Percentiles rank a stretch among this genome's conserved stretches.
Conservation (phyloP, 2,797 vertebrate genomes). For the Ctenosaura bakeri region DNA sequence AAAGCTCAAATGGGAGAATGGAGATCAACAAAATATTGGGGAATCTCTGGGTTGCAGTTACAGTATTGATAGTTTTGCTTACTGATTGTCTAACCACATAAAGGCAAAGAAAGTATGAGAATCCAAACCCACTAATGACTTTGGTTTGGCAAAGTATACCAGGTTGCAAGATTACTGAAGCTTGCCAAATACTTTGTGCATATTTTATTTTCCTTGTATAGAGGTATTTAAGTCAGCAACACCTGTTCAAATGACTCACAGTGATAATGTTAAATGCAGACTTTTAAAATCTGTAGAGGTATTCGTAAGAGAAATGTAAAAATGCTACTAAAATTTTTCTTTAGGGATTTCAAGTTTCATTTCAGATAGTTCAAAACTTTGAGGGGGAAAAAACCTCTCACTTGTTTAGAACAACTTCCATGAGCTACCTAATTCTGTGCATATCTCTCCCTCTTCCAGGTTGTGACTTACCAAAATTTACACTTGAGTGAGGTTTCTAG, state of each 20-base stretch:
- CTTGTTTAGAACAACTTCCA: background rate
- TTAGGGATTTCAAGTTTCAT: background rate
- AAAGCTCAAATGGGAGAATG: conserved; percentile 46
- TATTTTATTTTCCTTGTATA: conserved; percentile 37
- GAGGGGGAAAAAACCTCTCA: background rate
- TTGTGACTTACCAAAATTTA: background rate
- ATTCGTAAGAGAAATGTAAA: background rate
- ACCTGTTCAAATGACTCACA: conserved; percentile 57
- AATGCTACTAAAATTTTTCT: background rate
- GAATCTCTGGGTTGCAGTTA: conserved; percentile 51
- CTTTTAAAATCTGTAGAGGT: conserved; percentile 49
- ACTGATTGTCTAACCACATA: conserved; percentile 62
- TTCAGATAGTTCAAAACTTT: background rate
- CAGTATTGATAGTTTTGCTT: conserved; percentile 45
- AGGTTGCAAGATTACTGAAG: conserved; percentile 56
- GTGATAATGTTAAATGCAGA: background rate
- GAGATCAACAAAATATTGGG: conserved; percentile 37
- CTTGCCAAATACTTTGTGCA: conserved; percentile 54
- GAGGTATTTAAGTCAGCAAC: conserved; percentile 58
- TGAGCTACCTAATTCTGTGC: background rate
- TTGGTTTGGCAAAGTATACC: conserved; percentile 72
- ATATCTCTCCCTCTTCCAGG: background rate
- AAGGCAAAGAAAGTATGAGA: conserved; percentile 15
- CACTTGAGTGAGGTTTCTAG: background rate
- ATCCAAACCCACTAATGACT: conserved; percentile 41